Evolutionary conservation across 1,140 invertebrate genomes (phyloP), one percentile per base, ranked within the genome.

Genomic region (Pristionchus pacificus): DNA sequence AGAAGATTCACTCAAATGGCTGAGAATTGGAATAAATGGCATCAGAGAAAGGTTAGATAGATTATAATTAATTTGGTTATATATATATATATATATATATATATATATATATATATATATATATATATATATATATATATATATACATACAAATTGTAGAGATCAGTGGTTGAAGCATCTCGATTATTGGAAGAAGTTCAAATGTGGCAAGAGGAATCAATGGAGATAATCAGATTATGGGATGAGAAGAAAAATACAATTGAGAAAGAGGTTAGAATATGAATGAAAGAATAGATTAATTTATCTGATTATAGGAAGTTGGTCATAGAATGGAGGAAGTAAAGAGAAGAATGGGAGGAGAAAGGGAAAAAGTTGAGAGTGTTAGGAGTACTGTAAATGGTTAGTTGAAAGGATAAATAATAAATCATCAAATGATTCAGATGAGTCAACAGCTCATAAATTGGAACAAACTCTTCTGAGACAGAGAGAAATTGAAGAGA

Each of bases 1-100:
- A 65, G 78, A 32, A 65, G 77, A 58, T 70, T 80, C 49, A 71
- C 60, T 25, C 68, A 79, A n/a, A 31, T 80, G 2, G 60, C 70
- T 30, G 60, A 77, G 15, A 77, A 77, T 58, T 81, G 72, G 69
- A 65, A 70, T 58, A 66, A 78, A 19, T 80, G 77, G 77, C 77
- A 80, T 57, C 58, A 62, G 15, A 30, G 68, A 27, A 72, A 72
- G 70, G 70, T 67, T 33, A 67, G 24, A 30, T 24, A 3, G 3
- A 15, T 19, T 13, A 67, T 59, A 58, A 0, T 60, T 10, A 31
- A 3, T 10, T 38, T 38, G 0, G 15, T 28, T 30, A 65, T 30
- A 15, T 3, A 14, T n/a, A 65, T 58, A 3, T 30, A 29, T 57
- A 58, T 6, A 10, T 58, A 59, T 60, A 14, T 15, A 24, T 33